phyloP scores from a whole-genome alignment of 2,888 invertebrate species.

The Lathronympha strigana region DNA sequence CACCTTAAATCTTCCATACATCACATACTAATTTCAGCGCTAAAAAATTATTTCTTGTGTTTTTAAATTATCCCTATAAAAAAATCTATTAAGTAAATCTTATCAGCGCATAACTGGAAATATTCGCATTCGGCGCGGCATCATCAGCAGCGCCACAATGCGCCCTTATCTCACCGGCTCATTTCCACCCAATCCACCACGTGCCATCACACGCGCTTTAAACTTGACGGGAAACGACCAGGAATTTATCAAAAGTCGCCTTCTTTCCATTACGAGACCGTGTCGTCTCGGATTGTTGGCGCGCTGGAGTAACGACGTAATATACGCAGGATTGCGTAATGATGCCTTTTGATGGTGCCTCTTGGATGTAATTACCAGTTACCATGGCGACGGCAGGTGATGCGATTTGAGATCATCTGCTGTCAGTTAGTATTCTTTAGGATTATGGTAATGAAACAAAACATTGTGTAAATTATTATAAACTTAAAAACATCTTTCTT shows the following conservation, averaged over 20 bases:
- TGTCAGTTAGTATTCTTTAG: no score
- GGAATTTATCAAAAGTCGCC: constrained; percentile 76
- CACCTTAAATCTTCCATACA: no score
- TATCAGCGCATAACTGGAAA: constrained; percentile 12
- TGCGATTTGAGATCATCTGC: constrained; percentile 62
- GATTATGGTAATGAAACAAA: neutral
- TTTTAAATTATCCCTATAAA: no score
- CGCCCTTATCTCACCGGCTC: constrained; percentile 68
- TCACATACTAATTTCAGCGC: no score
- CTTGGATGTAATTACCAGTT: constrained; percentile 70
- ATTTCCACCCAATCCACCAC: constrained; percentile 74
- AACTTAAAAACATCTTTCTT: no score
- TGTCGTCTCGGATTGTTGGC: constrained; percentile 61
- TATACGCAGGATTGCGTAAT: constrained; percentile 72
- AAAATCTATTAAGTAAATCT: neutral
- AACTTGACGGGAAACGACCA: constrained; percentile 63
- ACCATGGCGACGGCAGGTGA: constrained; percentile 61
- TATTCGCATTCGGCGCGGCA: constrained; percentile 19
- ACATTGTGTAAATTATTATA: neutral
- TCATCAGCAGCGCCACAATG: constrained; percentile 50
- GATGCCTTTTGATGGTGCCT: constrained; percentile 70
- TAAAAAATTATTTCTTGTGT: no score
- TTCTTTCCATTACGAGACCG: constrained; percentile 73
- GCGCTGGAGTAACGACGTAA: constrained; percentile 73
- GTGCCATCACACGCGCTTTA: constrained; percentile 62